Conservation (phyloP, 2,797 vertebrate genomes). For the Aeoliscus strigatus region DNA sequence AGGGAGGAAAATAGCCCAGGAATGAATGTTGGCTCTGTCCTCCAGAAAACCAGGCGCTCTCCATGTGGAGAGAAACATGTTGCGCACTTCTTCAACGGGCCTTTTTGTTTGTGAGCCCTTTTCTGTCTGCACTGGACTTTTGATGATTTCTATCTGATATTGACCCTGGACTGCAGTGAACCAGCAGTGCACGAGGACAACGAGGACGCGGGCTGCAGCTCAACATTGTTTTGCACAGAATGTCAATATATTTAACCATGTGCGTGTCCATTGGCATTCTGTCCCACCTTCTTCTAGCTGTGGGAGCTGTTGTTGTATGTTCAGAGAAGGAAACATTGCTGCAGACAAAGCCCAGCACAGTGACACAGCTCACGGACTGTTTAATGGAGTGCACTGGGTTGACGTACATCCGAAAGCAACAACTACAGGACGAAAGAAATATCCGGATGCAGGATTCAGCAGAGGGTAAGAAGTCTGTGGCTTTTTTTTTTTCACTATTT, state of each 20-base stretch:
- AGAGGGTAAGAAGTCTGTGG: constrained; percentile 53
- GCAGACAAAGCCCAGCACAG: constrained; percentile 11
- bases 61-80: constrained; percentile 29
- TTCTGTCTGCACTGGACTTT: neutral
- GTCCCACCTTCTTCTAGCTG: constrained; percentile 33
- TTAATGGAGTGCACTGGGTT: constrained; percentile 63
- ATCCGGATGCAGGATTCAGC: constrained; percentile 58
- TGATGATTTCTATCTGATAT: constrained; percentile 3
- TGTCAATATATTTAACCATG: constrained; percentile 41
- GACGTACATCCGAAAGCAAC: constrained; percentile 54
- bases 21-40: constrained; percentile 46
- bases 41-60: constrained; percentile 19
- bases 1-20: constrained; percentile 41
- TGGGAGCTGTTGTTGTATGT: constrained; percentile 45
- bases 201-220: constrained; percentile 10
- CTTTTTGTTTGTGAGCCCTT: constrained; percentile 1
- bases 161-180: constrained; percentile 5
- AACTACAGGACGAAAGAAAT: constrained; percentile 49
- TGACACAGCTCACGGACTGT: constrained; percentile 50
- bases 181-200: constrained; percentile 1
- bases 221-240: constrained; percentile 25
- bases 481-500: too few relatives aligned
- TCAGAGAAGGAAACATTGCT: constrained; percentile 48
- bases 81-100: constrained; percentile 36
- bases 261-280: constrained; percentile 46